A percentile compares a stretch with the other conserved stretches of the same genome.
phyloP scores from a whole-genome alignment of 1,140 invertebrate species.

The Zaprionus ornatus region DNA sequence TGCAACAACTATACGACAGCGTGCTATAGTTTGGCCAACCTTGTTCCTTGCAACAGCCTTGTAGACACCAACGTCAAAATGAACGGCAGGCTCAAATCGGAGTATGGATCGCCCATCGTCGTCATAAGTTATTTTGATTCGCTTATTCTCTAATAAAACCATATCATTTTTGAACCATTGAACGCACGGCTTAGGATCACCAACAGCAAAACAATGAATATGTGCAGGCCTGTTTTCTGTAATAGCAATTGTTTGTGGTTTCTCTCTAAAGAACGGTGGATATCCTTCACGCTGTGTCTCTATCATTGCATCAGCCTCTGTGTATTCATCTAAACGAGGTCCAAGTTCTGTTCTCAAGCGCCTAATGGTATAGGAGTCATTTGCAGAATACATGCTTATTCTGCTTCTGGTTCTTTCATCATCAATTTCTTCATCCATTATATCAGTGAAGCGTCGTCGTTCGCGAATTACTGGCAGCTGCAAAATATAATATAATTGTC shows the following conservation, averaged over 20 bases:
- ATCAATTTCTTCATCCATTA: constrained; percentile 98
- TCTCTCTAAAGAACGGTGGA: constrained; percentile 92
- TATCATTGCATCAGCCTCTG: constrained; percentile 92
- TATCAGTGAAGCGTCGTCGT: constrained; percentile 94
- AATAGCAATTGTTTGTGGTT: constrained; percentile 91
- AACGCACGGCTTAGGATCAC: constrained; percentile 94
- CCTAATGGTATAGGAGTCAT: constrained; percentile 89
- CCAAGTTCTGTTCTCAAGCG: constrained; percentile 92
- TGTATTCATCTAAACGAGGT: constrained; percentile 91
- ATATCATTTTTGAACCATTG: constrained; percentile 98
- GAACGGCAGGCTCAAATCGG: constrained; percentile 89
- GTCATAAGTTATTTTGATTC: constrained; percentile 90
- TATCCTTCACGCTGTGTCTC: constrained; percentile 91
- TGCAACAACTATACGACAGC: constrained; percentile 90
- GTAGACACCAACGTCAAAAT: constrained; percentile 95
- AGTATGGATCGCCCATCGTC: constrained; percentile 91
- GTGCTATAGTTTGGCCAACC: constrained; percentile 90
- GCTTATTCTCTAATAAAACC: constrained; percentile 91
- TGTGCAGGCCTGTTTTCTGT: constrained; percentile 91
- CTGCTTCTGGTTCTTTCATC: constrained; percentile 91
- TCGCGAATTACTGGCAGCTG: constrained; percentile 94
- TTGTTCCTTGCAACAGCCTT: constrained; percentile 97
- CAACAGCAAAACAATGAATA: constrained; percentile 93
- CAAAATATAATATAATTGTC: not conserved
- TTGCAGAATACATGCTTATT: constrained; percentile 90